Evolutionary conservation across 2,113 vertebrate species (phyloP).

Genomic region (Columba janthina): DNA sequence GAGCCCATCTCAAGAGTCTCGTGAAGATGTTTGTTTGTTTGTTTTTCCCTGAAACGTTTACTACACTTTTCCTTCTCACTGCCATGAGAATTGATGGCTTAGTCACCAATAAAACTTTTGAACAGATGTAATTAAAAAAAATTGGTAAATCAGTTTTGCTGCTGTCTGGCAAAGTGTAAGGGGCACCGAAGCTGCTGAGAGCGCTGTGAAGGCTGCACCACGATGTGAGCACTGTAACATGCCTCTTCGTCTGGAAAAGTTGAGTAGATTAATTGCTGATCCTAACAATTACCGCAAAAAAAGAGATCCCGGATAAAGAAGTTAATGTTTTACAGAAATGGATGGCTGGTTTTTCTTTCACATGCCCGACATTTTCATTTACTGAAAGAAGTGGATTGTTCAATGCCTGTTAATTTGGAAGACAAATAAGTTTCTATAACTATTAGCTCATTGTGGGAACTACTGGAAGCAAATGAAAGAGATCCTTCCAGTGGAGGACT

Average conservation of each 20-base stretch:
- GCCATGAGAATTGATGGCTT: background rate
- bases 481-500: background rate
- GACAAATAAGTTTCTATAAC: background rate
- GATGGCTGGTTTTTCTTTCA: background rate
- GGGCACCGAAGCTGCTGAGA: fast-evolving
- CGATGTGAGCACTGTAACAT: fast-evolving
- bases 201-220: background rate
- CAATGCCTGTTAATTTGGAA: slow-evolving; percentile 26
- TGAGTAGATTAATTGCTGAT: background rate
- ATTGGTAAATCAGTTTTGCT: background rate
- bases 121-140: background rate
- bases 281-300: background rate
- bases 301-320: background rate
- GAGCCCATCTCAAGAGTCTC: background rate
- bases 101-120: background rate
- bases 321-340: slow-evolving; percentile 5
- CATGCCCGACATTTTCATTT: background rate
- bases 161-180: background rate
- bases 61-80: background rate
- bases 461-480: slow-evolving; percentile 34
- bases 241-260: background rate
- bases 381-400: background rate
- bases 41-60: background rate
- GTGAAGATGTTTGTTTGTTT: background rate
- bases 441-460: background rate